These are phyloP conservation scores for Parasteatoda lunata DNA, from an alignment of 2,888 invertebrate genomes.

Conservation along the genomic window DNA sequence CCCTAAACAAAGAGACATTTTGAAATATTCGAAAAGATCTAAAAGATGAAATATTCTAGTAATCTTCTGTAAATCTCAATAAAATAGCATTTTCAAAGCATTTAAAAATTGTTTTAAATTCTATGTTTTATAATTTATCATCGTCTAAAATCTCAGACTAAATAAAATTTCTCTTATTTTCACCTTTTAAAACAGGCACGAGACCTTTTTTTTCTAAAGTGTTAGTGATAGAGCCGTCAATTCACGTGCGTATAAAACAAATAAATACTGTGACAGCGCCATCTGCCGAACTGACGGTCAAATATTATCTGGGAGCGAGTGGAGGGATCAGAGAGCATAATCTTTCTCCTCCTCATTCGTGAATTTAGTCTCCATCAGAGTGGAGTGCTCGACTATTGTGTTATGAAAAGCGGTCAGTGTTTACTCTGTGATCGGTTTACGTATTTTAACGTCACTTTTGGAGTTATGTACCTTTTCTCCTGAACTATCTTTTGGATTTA, in stretches of 20 bases:
- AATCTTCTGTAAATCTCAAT: no score
- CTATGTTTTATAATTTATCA: no score
- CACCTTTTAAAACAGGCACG: slow-evolving; percentile 2
- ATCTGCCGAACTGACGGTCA: slow-evolving; percentile 19
- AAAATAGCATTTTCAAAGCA: no score
- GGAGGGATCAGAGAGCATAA: slow-evolving; percentile 11
- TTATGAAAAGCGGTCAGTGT: neutral
- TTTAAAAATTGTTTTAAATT: no score
- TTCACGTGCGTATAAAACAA: slow-evolving; percentile 61
- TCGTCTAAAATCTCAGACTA: no score
- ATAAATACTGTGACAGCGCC: slow-evolving; percentile 59
- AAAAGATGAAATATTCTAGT: no score
- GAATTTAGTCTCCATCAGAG: neutral
- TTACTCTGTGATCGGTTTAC: neutral
- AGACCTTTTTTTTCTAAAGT: slow-evolving; percentile 1
- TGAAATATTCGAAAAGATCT: no score
- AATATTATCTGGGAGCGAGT: neutral
- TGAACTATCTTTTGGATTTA: neutral
- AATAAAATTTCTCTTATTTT: neutral
- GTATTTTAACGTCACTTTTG: neutral
- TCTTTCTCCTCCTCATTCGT: slow-evolving; percentile 6
- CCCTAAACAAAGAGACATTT: no score
- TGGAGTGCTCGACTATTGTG: neutral
- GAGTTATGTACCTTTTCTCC: neutral
- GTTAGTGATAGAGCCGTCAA: slow-evolving; percentile 8